phyloP scores from a whole-genome alignment of 2,888 invertebrate species.

The Eilema griseolum region DNA sequence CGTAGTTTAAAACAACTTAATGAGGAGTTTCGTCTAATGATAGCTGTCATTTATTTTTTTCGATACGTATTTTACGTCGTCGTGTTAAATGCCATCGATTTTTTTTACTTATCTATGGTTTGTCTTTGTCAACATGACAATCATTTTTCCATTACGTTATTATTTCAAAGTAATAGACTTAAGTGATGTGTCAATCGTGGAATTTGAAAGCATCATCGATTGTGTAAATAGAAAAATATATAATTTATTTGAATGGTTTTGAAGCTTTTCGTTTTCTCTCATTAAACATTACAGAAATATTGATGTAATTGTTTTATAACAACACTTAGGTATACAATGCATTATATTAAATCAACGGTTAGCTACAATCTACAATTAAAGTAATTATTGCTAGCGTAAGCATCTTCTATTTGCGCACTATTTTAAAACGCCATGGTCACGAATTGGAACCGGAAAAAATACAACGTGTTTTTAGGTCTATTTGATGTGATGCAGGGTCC shows the following conservation, averaged over 20 bases:
- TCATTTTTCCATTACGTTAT: neutral
- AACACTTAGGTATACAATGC: too few relatives aligned
- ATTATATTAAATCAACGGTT: too few relatives aligned
- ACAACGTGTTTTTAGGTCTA: too few relatives aligned
- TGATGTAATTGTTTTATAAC: too few relatives aligned
- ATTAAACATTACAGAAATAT: neutral
- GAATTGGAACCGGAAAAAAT: too few relatives aligned
- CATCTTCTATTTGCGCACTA: too few relatives aligned
- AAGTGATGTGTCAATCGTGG: slow-evolving; percentile 2
- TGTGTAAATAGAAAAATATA: neutral
- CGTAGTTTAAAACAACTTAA: slow-evolving; percentile 10
- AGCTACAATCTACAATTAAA: too few relatives aligned
- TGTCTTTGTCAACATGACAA: neutral
- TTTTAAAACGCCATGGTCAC: too few relatives aligned
- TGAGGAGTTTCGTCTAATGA: neutral
- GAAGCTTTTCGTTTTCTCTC: neutral
- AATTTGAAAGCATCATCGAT: neutral
- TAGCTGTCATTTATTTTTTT: neutral
- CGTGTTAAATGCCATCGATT: neutral
- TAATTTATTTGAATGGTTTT: neutral
- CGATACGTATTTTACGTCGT: neutral
- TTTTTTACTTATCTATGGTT: neutral
- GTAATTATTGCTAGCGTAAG: too few relatives aligned
- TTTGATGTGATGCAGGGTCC: too few relatives aligned
- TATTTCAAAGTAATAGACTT: slow-evolving; percentile 1